These are phyloP conservation scores for Ochotona princeps DNA, from an alignment of 2,113 vertebrate species.

Conservation along the genomic window DNA sequence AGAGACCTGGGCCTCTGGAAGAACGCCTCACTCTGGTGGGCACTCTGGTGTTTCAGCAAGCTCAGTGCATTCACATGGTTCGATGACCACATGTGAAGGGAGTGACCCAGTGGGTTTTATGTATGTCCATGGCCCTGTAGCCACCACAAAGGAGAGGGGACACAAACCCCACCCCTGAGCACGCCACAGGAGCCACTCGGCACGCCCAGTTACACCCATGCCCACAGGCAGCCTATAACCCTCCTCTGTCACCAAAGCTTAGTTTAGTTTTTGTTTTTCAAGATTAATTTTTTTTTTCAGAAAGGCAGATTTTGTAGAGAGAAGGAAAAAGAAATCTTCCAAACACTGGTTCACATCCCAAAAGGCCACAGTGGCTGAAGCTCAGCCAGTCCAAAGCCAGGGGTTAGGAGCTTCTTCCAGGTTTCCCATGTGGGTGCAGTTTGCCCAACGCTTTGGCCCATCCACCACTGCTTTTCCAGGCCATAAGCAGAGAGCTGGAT, in stretches of 20 bases:
- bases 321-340: no score
- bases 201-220: background rate
- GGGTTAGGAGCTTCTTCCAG: no score
- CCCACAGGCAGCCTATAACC: background rate
- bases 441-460: no score
- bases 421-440: no score
- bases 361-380: no score
- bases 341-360: no score
- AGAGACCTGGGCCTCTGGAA: background rate
- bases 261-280: no score
- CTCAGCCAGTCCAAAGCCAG: no score
- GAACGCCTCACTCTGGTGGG: background rate
- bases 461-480: no score
- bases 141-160: background rate
- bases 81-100: background rate
- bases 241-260: background rate
- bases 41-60: background rate
- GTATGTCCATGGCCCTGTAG: accelerated
- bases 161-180: background rate
- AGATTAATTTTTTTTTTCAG: no score
- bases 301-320: no score
- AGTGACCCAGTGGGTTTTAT: background rate
- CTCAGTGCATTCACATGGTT: background rate
- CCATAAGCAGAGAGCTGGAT: no score
- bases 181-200: background rate